Conservation (phyloP, 2,888 invertebrate genomes). For the Eupeodes luniger region DNA sequence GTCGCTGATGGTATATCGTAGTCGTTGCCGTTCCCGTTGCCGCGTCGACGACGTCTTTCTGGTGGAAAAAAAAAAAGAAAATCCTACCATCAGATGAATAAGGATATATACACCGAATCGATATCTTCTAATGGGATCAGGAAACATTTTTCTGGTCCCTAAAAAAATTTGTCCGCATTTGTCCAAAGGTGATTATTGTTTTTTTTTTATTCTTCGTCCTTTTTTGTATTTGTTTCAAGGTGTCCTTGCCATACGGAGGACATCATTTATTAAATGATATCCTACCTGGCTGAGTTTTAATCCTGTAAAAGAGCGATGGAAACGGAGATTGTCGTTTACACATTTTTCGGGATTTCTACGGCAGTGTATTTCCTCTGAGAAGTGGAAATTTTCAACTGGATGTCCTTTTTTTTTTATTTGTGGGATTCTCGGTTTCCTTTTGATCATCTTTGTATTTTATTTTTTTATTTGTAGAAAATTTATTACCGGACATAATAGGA, state of each 20-base stretch:
- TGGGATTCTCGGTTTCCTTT: slow-evolving; percentile 47
- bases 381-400: slow-evolving; percentile 32
- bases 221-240: slow-evolving; percentile 4
- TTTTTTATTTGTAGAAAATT: slow-evolving; percentile 45
- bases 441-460: slow-evolving; percentile 36
- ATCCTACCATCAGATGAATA: slow-evolving; percentile 40
- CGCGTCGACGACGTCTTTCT: too few relatives aligned
- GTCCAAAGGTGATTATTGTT: slow-evolving; percentile 26
- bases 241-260: slow-evolving; percentile 19
- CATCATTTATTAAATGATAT: slow-evolving; percentile 63
- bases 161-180: slow-evolving; percentile 48
- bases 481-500: slow-evolving; percentile 74
- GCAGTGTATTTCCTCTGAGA: slow-evolving; percentile 38
- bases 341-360: not conserved
- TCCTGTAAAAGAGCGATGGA: slow-evolving; percentile 9
- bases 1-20: slow-evolving; percentile 17
- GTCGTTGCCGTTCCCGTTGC: too few relatives aligned
- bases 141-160: slow-evolving; percentile 35
- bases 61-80: slow-evolving; percentile 3
- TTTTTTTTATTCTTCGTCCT: not conserved
- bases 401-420: slow-evolving; percentile 7
- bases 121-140: slow-evolving; percentile 71
- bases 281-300: slow-evolving; percentile 45
- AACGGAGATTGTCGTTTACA: slow-evolving; percentile 54
- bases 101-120: slow-evolving; percentile 46